Evolutionary conservation across 2,113 vertebrate species (phyloP).

Genomic region (Ameiurus melas): DNA sequence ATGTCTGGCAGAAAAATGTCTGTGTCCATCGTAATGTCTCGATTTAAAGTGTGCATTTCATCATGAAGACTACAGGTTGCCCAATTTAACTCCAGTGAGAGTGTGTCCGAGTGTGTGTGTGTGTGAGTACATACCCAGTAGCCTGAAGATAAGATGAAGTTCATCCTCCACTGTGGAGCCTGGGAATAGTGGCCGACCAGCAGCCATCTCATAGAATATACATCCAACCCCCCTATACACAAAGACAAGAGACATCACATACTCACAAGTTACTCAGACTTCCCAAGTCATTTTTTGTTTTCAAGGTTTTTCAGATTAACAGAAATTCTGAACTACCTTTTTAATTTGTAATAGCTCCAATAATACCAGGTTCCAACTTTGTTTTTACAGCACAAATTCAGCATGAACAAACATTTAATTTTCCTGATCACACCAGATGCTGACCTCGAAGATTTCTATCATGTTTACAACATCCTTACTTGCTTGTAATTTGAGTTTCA

Average conservation of each 20-base stretch:
- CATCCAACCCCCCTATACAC: constrained; percentile 90
- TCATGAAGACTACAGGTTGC: neutral
- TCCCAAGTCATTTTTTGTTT: neutral
- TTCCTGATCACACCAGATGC: neutral
- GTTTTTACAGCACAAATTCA: neutral
- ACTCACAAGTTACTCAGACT: constrained; percentile 55
- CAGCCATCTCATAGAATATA: constrained; percentile 99
- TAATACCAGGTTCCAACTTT: neutral
- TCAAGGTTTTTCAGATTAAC: neutral
- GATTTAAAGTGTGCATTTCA: constrained; percentile 31
- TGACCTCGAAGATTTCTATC: neutral
- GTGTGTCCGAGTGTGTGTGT: constrained; percentile 25
- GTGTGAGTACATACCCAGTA: constrained; percentile 81
- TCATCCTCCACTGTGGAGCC: constrained; percentile 98
- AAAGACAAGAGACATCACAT: neutral
- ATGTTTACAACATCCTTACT: neutral
- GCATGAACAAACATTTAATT: neutral
- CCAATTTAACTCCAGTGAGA: neutral
- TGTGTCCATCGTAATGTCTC: constrained; percentile 41
- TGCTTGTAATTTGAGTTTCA: neutral
- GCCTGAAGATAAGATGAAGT: constrained; percentile 95
- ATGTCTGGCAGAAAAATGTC: constrained; percentile 8
- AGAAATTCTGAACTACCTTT: neutral
- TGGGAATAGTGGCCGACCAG: constrained; percentile 95
- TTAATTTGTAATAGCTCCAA: neutral